phyloP scores from a whole-genome alignment of 1,140 invertebrate genomes.

The Stegodyphus dumicola region DNA sequence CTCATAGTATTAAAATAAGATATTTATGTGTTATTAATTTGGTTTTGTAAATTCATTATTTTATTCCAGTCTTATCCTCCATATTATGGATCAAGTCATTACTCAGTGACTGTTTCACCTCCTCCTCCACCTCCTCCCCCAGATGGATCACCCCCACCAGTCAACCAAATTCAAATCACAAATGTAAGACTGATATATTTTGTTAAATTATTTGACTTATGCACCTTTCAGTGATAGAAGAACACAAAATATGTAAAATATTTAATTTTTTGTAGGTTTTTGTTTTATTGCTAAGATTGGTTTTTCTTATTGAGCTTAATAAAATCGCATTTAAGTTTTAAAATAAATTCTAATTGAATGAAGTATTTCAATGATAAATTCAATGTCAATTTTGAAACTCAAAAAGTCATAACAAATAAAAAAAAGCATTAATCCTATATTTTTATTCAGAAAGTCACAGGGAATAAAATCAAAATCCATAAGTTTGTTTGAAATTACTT shows the following conservation, averaged over 20 bases:
- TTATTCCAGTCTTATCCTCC: slow-evolving; percentile 42
- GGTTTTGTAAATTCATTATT: neutral
- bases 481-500: no score
- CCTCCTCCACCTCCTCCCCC: slow-evolving; percentile 38
- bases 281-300: neutral
- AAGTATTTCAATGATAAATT: no score
- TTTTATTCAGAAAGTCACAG: no score
- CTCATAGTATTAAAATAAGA: no score
- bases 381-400: no score
- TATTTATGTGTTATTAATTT: no score
- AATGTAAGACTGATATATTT: slow-evolving; percentile 18
- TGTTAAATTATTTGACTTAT: neutral
- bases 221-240: neutral
- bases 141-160: neutral
- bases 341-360: no score
- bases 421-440: no score
- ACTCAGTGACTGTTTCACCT: slow-evolving; percentile 38
- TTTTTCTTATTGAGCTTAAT: no score
- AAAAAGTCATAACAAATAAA: no score
- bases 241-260: neutral
- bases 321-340: no score
- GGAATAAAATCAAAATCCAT: no score
- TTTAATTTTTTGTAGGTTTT: neutral
- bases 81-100: slow-evolving; percentile 43
- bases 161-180: slow-evolving; percentile 15